Evolutionary conservation across 2,888 invertebrate genomes (phyloP).

Genomic region (Cerastoderma edule): DNA sequence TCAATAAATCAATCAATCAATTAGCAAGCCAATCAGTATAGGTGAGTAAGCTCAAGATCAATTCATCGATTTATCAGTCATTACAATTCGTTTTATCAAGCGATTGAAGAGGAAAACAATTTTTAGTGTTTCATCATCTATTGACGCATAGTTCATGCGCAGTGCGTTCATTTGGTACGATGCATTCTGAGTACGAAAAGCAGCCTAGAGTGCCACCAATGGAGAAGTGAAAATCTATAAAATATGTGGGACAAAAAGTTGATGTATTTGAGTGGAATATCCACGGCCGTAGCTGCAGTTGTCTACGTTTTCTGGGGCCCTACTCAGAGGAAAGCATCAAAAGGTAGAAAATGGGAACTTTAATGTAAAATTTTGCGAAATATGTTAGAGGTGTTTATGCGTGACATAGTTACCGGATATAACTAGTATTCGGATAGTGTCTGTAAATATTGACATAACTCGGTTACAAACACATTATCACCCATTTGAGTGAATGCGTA

Average conservation of each 20-base stretch:
- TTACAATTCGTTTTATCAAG: no score
- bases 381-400: not conserved
- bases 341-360: constrained; percentile 58
- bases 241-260: constrained; percentile 48
- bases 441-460: not conserved
- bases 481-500: not conserved
- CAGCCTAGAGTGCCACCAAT: no score
- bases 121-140: no score
- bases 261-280: constrained; percentile 37
- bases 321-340: constrained; percentile 61
- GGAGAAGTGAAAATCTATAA: no score
- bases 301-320: constrained; percentile 80
- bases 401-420: not conserved
- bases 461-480: not conserved
- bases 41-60: no score
- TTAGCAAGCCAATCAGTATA: no score
- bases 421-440: constrained; percentile 1
- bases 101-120: no score
- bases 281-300: constrained; percentile 73
- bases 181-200: no score
- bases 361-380: not conserved
- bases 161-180: no score
- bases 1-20: no score
- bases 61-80: no score
- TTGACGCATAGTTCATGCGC: no score